Base-by-base conservation (phyloP, 2,113 vertebrate species). In the Colinus virginianus region DNA sequence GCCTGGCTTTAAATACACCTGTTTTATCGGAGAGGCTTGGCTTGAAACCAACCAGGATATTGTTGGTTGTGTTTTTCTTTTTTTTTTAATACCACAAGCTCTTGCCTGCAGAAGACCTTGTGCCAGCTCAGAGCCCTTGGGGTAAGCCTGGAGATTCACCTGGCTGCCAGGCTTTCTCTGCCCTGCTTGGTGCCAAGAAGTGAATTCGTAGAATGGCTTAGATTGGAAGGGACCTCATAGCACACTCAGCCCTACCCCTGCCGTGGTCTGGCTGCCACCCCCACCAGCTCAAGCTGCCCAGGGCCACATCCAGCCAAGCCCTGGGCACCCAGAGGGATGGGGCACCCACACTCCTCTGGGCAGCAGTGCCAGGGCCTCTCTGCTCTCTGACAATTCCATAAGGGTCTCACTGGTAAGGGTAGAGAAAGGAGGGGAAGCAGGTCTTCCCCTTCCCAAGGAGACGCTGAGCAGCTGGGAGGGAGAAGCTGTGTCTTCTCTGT, bases 121-220 rank as follows among this genome's bases (percentile, higher is more conserved):
- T 0, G 0, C 46, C 2, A 6, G 43, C 75, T 66, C 0, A 58
- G 38, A 0, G 2, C 42, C 3, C 6, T 17, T 0, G 2, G 23
- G 32, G 30, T 56, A 51, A 71, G 64, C 74, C 42, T 28, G 13
- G 46, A 6, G 56, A 62, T 62, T 45, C 25, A 48, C n/a, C 34
- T 11, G 1, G 34, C 40, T 55, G 34, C 21, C 4, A 64, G 74
- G 51, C 32, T 36, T 19, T 7, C 1, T 43, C 66, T 51, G 21
- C 53, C 22, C 74, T 16, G 36, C 21, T 9, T 34, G 51, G 15
- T 55, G 58, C 51, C 20, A 45, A 67, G 84, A 59, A 66, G 56
- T 56, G 13, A 22, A 66, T 53, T 28, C 45, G 5, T 26, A 15
- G 49, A 26, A 26, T 26, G 49, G 49, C 13, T 51, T 26, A 51